phyloP scores from a whole-genome alignment of 2,888 invertebrate genomes.

The Rotaria sp. region DNA sequence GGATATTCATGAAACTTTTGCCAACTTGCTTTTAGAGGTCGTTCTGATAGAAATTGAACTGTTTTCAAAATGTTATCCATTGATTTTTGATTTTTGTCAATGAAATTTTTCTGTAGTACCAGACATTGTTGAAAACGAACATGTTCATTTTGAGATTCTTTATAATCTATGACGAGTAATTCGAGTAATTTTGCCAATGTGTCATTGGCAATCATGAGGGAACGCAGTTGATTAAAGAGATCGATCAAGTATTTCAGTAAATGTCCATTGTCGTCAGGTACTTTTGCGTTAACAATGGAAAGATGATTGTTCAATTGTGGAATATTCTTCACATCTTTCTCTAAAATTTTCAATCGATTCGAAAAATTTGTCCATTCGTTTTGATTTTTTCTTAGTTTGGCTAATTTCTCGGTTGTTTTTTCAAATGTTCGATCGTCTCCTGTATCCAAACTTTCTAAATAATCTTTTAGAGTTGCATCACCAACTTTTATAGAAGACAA shows the following conservation, averaged over 20 bases:
- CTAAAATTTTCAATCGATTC: not conserved
- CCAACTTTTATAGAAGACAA: not conserved
- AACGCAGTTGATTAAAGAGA: not conserved
- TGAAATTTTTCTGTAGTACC: not conserved
- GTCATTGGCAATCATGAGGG: not conserved
- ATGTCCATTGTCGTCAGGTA: not conserved
- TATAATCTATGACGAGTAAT: not conserved
- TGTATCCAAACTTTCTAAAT: not conserved
- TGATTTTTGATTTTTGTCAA: not conserved
- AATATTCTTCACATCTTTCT: not conserved
- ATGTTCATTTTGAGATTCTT: not conserved
- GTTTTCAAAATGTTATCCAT: not conserved
- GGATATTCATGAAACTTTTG: not conserved
- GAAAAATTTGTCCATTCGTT: not conserved
- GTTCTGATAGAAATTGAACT: not conserved
- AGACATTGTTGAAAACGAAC: not conserved
- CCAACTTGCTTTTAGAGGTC: not conserved
- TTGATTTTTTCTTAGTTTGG: not conserved
- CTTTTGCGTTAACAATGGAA: not conserved
- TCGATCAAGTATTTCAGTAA: not conserved
- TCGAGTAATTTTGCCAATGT: not conserved
- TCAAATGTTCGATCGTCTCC: not conserved
- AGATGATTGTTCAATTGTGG: not conserved
- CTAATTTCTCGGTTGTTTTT: not conserved
- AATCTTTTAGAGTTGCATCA: not conserved